phyloP scores from a whole-genome alignment of 23 tunicate genomes.

The Botrylloides violaceus region DNA sequence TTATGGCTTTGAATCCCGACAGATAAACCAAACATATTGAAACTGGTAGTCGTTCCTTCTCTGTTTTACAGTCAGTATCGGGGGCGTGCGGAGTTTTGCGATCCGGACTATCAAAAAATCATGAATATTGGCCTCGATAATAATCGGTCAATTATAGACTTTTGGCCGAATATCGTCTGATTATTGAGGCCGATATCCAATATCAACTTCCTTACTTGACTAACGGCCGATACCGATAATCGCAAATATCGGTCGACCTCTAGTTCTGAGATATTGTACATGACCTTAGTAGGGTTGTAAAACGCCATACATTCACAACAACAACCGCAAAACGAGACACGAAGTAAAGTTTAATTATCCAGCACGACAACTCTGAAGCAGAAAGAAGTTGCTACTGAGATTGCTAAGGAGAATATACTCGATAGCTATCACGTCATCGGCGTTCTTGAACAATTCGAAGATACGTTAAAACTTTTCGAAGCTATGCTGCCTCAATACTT shows the following conservation, averaged over 20 bases:
- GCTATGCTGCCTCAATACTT: constrained; percentile 55
- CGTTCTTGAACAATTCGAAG: constrained; percentile 86
- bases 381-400: constrained; percentile 32
- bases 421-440: constrained; percentile 73
- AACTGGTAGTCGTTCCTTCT: neutral
- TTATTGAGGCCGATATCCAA: too few species aligned
- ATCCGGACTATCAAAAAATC: neutral
- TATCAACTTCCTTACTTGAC: too few species aligned
- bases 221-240: too few species aligned
- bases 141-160: too few species aligned
- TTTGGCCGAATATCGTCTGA: too few species aligned
- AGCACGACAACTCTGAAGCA: constrained; percentile 15
- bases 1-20: too few species aligned
- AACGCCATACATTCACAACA: neutral
- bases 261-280: neutral
- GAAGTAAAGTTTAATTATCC: neutral
- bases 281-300: too few species aligned
- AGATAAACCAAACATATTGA: too few species aligned
- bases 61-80: neutral
- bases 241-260: neutral
- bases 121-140: too few species aligned
- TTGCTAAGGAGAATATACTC: constrained; percentile 40
- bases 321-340: neutral
- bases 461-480: constrained; percentile 52
- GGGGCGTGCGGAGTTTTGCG: neutral